Conservation (phyloP, 2,113 vertebrate genomes). For the Pomatostomus ruficeps region DNA sequence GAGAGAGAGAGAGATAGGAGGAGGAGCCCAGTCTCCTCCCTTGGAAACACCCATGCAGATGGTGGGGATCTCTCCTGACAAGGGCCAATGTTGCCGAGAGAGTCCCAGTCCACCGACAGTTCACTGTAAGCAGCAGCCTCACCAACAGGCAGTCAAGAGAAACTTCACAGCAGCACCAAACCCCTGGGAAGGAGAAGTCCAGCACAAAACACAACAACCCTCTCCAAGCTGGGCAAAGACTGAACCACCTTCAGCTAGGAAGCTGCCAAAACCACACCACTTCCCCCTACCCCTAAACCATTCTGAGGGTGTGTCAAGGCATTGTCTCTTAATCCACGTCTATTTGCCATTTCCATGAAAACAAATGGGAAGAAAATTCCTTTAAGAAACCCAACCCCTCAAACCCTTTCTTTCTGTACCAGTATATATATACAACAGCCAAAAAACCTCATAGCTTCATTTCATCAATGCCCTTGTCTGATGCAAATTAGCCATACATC, state of each 20-base stretch:
- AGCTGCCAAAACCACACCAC: not conserved
- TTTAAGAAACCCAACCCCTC: not conserved
- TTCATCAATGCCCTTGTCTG: not conserved
- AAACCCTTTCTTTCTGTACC: not conserved
- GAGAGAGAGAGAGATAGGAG: not conserved
- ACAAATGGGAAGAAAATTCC: not conserved
- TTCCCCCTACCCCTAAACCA: accelerated
- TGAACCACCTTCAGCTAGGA: not conserved
- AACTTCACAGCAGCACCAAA: not conserved
- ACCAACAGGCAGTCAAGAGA: not conserved
- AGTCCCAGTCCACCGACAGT: not conserved
- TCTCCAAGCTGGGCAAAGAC: too few species aligned
- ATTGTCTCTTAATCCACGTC: not conserved
- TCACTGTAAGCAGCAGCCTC: not conserved
- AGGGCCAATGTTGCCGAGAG: not conserved
- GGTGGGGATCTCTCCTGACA: accelerated
- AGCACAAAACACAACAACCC: not conserved
- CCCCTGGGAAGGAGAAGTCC: not conserved
- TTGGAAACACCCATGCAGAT: not conserved
- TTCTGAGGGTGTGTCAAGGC: not conserved
- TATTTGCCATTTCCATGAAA: not conserved
- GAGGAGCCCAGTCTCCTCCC: not conserved
- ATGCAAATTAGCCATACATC: not conserved
- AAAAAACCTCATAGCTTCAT: too few species aligned
- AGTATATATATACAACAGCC: not conserved